Conservation (phyloP, 1,140 invertebrate genomes). For the Nasonia giraulti region DNA sequence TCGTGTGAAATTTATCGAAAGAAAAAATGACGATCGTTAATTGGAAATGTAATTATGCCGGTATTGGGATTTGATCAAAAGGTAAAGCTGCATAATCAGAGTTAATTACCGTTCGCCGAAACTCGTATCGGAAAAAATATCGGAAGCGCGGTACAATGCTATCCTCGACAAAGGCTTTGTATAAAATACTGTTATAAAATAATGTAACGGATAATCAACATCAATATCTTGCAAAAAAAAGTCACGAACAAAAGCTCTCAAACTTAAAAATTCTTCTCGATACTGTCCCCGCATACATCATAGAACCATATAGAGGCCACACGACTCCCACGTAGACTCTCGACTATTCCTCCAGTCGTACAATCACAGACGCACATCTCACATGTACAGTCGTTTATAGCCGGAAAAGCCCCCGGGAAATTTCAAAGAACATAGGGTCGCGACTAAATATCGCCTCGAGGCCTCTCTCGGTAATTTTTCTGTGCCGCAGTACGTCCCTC, state of each 20-base stretch:
- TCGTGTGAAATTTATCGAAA: background rate
- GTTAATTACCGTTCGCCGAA: background rate
- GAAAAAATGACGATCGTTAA: background rate
- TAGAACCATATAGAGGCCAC: too few species aligned
- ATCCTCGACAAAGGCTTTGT: too few species aligned
- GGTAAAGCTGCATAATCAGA: too few species aligned
- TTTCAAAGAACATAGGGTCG: slow-evolving; percentile 29
- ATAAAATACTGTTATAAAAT: too few species aligned
- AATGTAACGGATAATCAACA: too few species aligned
- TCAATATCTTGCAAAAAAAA: background rate
- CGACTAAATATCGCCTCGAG: background rate
- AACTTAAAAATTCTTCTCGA: too few species aligned
- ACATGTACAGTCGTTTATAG: background rate
- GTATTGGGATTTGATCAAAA: too few species aligned
- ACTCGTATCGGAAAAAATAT: background rate
- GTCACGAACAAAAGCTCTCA: background rate
- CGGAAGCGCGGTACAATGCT: background rate
- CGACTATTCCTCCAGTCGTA: too few species aligned
- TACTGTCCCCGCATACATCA: too few species aligned
- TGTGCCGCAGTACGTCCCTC: background rate
- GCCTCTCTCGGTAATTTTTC: background rate
- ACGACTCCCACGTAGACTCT: too few species aligned
- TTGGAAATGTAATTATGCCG: too few species aligned
- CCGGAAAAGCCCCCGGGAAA: slow-evolving; percentile 29
- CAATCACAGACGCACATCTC: background rate